Conservation (phyloP, 2,113 vertebrate genomes). For the Sitta europaea region DNA sequence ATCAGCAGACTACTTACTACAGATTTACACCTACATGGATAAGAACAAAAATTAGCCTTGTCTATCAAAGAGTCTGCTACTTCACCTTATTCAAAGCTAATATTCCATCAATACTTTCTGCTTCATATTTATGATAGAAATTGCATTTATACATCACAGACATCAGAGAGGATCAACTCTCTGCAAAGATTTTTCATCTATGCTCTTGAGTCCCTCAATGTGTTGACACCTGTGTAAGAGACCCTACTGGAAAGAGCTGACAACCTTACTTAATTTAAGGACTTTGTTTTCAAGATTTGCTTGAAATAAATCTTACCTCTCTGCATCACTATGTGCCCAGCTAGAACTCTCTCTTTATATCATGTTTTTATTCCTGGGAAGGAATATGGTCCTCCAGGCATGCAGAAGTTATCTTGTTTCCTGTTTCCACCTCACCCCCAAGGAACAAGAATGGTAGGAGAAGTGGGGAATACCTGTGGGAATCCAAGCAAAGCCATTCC, state of each 20-base stretch:
- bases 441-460: neutral
- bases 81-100: neutral
- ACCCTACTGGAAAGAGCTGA: neutral
- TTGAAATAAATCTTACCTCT: neutral
- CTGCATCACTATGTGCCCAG: neutral
- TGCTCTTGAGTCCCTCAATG: neutral
- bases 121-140: neutral
- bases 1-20: neutral
- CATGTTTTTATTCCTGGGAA: neutral
- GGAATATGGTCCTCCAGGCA: neutral
- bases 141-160: neutral
- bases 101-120: neutral
- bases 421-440: neutral
- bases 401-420: neutral
- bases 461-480: neutral
- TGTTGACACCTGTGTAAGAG: neutral
- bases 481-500: neutral
- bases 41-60: neutral
- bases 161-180: neutral
- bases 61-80: neutral
- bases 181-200: neutral
- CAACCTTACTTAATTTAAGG: neutral
- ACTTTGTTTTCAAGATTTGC: neutral
- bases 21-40: neutral
- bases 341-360: neutral